Evolutionary conservation across 1,140 invertebrate genomes (phyloP), one percentile per base, ranked within the genome.

Genomic region (Tetramorium parvispinum): DNA sequence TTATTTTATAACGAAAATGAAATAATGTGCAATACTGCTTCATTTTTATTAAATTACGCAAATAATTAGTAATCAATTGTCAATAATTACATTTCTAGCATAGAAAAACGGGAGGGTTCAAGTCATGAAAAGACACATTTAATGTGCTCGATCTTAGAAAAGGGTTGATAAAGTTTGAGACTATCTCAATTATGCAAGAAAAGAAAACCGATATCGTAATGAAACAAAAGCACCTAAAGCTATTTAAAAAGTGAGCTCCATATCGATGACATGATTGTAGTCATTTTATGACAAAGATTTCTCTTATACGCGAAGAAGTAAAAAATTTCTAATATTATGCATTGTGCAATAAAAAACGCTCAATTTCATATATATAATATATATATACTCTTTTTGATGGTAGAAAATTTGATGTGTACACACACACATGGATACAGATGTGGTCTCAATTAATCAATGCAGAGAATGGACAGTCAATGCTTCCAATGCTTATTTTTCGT

Each of bases 261-360:
- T 83, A 59, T 37, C 90, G 92, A 93, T 70, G 89, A 94, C 92
- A 93, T 87, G 27, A 92, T 94, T 93, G 90, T 90, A 94, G 92
- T 94, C 93, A 94, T 94, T 93, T 94, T 37, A 94, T 94, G 93
- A 94, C 93, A 83, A 75, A 89, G 85, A 85, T 87, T 90, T 88
- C 75, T 81, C 46, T 81, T 70, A 68, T 21, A 53, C 18, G 40
- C 55, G 71, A 86, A 88, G 78, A 89, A 91, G 87, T 85, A 85
- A 89, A 86, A 89, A 90, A 63, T 77, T 85, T 77, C 85, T 91
- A 86, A 87, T 79, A 88, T 86, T 88, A 85, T 86, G 70, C 82
- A 89, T 87, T 73, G 78, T 87, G 66, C 87, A 89, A 93, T 89
- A 92, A 91, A 92, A 94, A 93, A 89, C 86, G 87, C 88, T 94